Evolutionary conservation across 2,113 vertebrate species (phyloP).

Genomic region (Brachypteracias leptosomus): DNA sequence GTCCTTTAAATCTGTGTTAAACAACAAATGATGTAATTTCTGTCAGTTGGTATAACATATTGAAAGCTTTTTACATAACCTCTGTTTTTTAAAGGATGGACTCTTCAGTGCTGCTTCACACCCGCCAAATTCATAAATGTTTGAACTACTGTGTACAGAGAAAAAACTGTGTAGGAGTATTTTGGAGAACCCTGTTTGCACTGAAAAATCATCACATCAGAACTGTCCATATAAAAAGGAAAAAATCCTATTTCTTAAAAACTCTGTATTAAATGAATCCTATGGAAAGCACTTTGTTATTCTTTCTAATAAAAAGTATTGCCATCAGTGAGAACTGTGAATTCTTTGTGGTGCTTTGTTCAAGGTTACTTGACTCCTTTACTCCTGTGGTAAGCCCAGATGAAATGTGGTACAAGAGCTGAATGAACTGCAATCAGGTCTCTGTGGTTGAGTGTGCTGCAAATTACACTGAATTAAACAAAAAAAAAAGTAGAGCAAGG

Average conservation of each 20-base stretch:
- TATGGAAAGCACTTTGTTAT: conserved; percentile 51
- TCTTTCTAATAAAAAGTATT: conserved; percentile 70
- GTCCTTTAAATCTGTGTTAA: neutral
- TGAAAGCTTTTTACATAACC: neutral
- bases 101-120: neutral
- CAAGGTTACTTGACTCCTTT: neutral
- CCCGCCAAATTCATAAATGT: neutral
- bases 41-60: neutral
- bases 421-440: neutral
- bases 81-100: neutral
- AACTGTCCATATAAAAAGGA: neutral
- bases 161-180: neutral
- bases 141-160: neutral
- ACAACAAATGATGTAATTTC: neutral
- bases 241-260: neutral
- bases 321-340: neutral
- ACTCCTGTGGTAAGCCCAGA: neutral
- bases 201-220: neutral
- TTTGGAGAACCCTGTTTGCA: neutral
- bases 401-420: neutral
- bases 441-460: neutral
- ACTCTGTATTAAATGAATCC: conserved; percentile 7
- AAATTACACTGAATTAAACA: neutral
- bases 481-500: neutral
- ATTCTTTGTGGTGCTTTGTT: neutral